phyloP scores from a whole-genome alignment of 2,888 invertebrate species.

The Aleiodes alternator region DNA sequence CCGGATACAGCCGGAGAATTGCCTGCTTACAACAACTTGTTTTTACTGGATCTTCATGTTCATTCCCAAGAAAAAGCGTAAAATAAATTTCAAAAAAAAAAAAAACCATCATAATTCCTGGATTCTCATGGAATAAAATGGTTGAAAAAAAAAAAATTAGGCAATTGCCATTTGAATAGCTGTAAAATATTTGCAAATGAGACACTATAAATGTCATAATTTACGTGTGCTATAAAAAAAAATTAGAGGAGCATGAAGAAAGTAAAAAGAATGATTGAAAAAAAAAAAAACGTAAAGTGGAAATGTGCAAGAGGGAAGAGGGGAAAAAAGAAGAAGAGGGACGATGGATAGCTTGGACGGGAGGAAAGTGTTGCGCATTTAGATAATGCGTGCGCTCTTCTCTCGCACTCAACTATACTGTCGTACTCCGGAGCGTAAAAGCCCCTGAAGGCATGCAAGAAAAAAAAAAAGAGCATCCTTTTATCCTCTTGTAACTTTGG shows the following conservation, averaged over 20 bases:
- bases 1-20: constrained; percentile 54
- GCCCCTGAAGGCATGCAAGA: constrained; percentile 64
- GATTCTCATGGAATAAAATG: constrained; percentile 12
- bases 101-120: constrained; percentile 45
- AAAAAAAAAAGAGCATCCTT: constrained; percentile 67
- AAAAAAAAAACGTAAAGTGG: constrained; percentile 30
- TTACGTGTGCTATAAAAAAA: constrained; percentile 4
- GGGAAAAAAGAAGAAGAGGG: constrained; percentile 31
- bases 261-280: constrained; percentile 43
- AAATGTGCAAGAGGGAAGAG: constrained; percentile 35
- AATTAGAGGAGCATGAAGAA: constrained; percentile 34
- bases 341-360: constrained; percentile 48
- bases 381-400: constrained; percentile 69
- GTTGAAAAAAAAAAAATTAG: too few species aligned
- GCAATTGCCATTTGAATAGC: too few species aligned
- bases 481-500: constrained; percentile 73
- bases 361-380: constrained; percentile 71
- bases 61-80: constrained; percentile 57
- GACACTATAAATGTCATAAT: neutral
- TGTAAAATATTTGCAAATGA: too few species aligned
- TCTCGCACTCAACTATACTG: constrained; percentile 56
- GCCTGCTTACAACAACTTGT: constrained; percentile 38
- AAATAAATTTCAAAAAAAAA: neutral
- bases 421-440: constrained; percentile 64
- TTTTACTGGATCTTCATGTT: constrained; percentile 57